Evolutionary conservation across 2,113 vertebrate genomes (phyloP).

Genomic region (Hoplias malabaricus): DNA sequence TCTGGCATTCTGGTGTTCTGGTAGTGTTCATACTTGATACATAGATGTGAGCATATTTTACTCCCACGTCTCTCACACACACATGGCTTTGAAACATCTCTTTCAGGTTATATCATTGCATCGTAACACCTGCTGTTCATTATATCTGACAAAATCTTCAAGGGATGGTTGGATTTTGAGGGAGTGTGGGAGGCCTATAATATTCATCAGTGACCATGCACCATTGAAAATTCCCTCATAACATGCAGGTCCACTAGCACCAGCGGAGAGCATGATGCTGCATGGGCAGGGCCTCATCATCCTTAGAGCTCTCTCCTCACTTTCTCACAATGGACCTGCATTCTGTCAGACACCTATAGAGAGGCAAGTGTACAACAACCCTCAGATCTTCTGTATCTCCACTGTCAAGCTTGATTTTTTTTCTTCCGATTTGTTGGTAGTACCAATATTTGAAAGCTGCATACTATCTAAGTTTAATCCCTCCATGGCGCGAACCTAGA

Average conservation of each 20-base stretch:
- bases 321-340: slow-evolving; percentile 9
- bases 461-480: no score
- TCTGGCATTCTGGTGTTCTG: no score
- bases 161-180: neutral
- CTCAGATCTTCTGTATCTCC: slow-evolving; percentile 23
- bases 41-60: no score
- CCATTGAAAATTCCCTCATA: slow-evolving; percentile 13
- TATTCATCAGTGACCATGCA: slow-evolving; percentile 8
- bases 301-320: neutral
- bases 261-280: slow-evolving; percentile 4
- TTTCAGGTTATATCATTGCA: slow-evolving; percentile 8
- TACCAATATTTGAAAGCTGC: no score
- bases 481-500: no score
- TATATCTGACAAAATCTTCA: slow-evolving; percentile 12
- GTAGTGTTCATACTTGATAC: no score
- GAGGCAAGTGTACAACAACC: neutral
- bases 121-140: neutral
- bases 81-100: neutral
- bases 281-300: slow-evolving; percentile 13
- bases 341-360: slow-evolving; percentile 1
- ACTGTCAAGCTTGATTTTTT: no score
- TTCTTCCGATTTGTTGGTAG: no score
- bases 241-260: slow-evolving; percentile 23
- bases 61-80: no score
- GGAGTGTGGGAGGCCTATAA: neutral